These are phyloP conservation scores for Trematocara nigrifrons DNA, from an alignment of 2,113 vertebrate species.

Conservation along the genomic window DNA sequence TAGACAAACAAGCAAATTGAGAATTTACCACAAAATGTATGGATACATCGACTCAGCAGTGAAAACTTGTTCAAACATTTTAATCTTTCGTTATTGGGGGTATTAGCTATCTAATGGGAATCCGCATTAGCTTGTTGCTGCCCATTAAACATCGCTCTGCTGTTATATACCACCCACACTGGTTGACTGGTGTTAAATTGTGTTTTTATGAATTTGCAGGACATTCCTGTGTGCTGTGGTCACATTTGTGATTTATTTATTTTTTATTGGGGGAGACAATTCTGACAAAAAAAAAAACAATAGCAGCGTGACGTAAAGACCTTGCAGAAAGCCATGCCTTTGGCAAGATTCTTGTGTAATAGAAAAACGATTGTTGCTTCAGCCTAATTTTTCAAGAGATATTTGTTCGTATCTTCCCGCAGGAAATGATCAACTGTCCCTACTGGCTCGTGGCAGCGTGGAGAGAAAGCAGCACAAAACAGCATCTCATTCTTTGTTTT, in stretches of 20 bases:
- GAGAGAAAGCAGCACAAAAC: not conserved
- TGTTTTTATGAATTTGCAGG: not conserved
- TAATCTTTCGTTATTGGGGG: not conserved
- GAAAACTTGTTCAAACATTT: not conserved
- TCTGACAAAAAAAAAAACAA: fast-evolving
- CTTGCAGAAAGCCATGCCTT: not conserved
- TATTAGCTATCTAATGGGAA: not conserved
- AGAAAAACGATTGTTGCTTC: not conserved
- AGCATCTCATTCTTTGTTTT: not conserved
- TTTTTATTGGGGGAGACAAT: not conserved
- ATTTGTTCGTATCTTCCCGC: not conserved
- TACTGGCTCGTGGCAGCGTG: not conserved
- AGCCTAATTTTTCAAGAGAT: not conserved
- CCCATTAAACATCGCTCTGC: not conserved
- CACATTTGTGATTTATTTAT: not conserved
- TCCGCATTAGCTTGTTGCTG: not conserved
- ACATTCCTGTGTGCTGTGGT: not conserved
- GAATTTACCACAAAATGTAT: not conserved
- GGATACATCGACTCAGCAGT: not conserved
- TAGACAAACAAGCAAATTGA: not conserved
- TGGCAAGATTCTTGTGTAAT: not conserved
- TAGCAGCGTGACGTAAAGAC: not conserved
- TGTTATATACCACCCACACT: not conserved
- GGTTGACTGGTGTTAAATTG: not conserved
- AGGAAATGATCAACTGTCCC: not conserved